These are phyloP conservation scores for Melipona beecheii DNA, from an alignment of 2,888 invertebrate genomes.

Conservation along the genomic window DNA sequence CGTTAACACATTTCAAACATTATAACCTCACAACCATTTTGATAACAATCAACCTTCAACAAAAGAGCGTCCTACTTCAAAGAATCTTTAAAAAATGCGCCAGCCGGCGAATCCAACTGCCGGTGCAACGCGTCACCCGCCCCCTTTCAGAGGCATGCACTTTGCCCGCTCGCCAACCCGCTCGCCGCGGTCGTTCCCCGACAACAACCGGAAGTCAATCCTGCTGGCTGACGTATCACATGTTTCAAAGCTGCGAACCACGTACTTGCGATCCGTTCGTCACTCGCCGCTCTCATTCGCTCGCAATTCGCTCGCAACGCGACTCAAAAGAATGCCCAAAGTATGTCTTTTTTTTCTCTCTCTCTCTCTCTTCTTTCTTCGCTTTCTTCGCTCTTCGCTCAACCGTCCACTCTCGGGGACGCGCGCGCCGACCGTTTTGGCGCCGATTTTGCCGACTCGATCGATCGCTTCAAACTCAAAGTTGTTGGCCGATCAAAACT, in stretches of 20 bases:
- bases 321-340: slow-evolving; percentile 67
- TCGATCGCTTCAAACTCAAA: background rate
- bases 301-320: slow-evolving; percentile 58
- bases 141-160: background rate
- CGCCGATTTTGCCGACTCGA: background rate
- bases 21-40: slow-evolving; percentile 83
- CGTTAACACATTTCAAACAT: slow-evolving; percentile 79
- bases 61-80: slow-evolving; percentile 78
- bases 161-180: background rate
- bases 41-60: slow-evolving; percentile 82
- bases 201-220: slow-evolving; percentile 59
- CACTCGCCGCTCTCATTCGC: slow-evolving; percentile 52
- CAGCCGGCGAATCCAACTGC: slow-evolving; percentile 70
- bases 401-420: background rate
- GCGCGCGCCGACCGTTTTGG: slow-evolving; percentile 2
- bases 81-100: slow-evolving; percentile 78
- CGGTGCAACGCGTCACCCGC: slow-evolving; percentile 31
- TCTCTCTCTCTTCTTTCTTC: slow-evolving; percentile 6
- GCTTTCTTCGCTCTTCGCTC: slow-evolving; percentile 9
- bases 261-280: slow-evolving; percentile 66
- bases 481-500: background rate
- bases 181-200: slow-evolving; percentile 20
- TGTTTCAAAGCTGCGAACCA: slow-evolving; percentile 79
- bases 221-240: slow-evolving; percentile 79
- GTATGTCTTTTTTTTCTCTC: slow-evolving; percentile 39